Percentiles rank a stretch among this genome's conserved stretches.
Conservation (phyloP, 1,140 invertebrate species). For the Trachymyrmex septentrionalis region DNA sequence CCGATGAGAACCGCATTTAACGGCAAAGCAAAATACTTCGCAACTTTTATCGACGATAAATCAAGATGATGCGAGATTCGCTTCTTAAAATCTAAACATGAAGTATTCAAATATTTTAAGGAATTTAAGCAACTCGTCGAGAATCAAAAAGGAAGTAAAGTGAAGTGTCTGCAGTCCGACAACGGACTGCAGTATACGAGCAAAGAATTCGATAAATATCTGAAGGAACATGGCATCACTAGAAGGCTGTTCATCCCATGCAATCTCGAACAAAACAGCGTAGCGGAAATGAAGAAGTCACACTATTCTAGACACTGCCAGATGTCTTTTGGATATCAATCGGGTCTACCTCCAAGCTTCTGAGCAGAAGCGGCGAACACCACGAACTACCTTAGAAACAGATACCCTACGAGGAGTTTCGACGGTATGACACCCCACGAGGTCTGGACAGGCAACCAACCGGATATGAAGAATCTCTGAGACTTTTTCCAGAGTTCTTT, state of each 20-base stretch:
- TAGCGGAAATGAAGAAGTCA: background rate
- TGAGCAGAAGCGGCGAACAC: background rate
- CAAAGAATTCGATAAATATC: background rate
- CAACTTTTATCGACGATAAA: constrained; percentile 84
- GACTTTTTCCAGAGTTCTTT: background rate
- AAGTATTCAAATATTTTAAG: constrained; percentile 46
- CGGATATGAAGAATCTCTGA: background rate
- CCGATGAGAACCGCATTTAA: background rate
- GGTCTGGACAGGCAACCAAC: constrained; percentile 7
- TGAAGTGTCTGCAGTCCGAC: constrained; percentile 40
- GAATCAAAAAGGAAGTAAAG: background rate
- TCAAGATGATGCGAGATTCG: constrained; percentile 73
- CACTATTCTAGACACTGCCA: background rate
- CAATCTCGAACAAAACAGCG: background rate
- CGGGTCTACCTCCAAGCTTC: background rate
- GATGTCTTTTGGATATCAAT: background rate
- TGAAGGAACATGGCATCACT: background rate
- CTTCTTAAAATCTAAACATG: constrained; percentile 72
- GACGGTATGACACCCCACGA: background rate
- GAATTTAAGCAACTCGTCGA: background rate
- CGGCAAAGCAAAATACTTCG: constrained; percentile 79
- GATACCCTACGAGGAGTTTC: background rate
- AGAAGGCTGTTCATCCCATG: background rate
- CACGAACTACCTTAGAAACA: background rate
- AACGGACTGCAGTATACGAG: background rate